These are phyloP conservation scores for Netelia inedita DNA, from an alignment of 2,888 invertebrate species.

Conservation along the genomic window DNA sequence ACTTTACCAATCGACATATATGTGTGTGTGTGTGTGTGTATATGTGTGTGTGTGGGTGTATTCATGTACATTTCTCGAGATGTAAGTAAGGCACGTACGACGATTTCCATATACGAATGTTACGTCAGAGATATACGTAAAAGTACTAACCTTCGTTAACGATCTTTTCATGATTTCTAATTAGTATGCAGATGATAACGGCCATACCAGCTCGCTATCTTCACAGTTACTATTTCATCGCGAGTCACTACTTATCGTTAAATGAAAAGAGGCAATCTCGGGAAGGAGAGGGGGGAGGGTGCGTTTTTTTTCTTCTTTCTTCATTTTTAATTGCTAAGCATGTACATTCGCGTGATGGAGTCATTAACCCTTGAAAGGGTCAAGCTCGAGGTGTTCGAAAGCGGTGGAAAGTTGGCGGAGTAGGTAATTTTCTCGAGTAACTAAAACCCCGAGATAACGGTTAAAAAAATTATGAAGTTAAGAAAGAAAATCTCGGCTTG, in stretches of 20 bases:
- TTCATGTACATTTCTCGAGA: not conserved
- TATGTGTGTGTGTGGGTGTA: not conserved
- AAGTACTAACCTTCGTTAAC: constrained; percentile 33
- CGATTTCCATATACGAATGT: constrained; percentile 36
- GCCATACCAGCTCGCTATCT: constrained; percentile 3
- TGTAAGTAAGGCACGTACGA: constrained; percentile 30
- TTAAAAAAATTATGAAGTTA: not conserved
- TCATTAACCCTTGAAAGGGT: not conserved
- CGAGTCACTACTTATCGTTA: constrained; percentile 42
- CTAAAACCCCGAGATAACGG: not conserved
- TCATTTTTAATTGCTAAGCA: not conserved
- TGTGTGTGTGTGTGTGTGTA: not conserved
- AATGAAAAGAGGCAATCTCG: constrained; percentile 23
- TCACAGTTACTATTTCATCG: constrained; percentile 28
- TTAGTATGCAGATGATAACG: constrained; percentile 45
- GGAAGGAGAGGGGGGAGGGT: too few species aligned
- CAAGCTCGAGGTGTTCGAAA: too few species aligned
- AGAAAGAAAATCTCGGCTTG: not conserved
- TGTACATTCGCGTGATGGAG: not conserved
- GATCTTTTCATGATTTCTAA: constrained; percentile 48
- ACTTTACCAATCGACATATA: not conserved
- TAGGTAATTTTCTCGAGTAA: not conserved
- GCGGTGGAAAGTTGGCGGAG: not conserved
- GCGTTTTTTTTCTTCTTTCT: too few species aligned
- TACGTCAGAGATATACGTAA: not conserved